Evolutionary conservation across 2,113 vertebrate genomes (phyloP), one percentile per base, ranked within the genome.

Genomic region (Ia io): DNA sequence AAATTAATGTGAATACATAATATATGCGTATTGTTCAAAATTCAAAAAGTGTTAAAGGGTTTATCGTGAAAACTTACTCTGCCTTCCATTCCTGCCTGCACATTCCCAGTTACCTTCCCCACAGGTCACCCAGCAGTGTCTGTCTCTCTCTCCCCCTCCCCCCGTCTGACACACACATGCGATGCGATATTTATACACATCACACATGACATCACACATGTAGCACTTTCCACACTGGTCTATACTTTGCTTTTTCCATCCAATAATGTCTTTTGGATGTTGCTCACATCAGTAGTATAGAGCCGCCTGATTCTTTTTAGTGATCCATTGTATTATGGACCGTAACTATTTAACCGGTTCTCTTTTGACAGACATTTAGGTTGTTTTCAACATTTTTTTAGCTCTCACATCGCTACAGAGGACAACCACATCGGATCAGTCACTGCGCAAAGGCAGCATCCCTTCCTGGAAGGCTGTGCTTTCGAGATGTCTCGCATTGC

Each of bases 101-200:
- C 12, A 9, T 9, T 35, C 25, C 37, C 28, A 8, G 7, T 22
- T 42, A 14, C 47, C n/a, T 89, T 59, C 28, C 53, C 7, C 37
- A 22, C 37, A 32, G 47, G 20, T 67, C 74, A 40, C 25, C 5
- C 40, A 37, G 44, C n/a, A 25, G 56, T 28, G 4, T 13, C 61
- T 6, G 1, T 63, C 65, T 69, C 32, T 67, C 65, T 69, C 17
- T 35, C 65, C 20, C 65, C 20, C n/a, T 9, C 16, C 7, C n/a
- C 7, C n/a, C 16, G n/a, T 6, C 17, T 6, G 16, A 35, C 65
- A n/a, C 65, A 67, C 65, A 67, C 14, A 67, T 2, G 17, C 65
- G n/a, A 67, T 3, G 0, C 3, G 1, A 12, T 40, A 1, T n/a
- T 76, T 56, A 40, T 25, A 13, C 9, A 14, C 22, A 16, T 32